Conservation (phyloP, 2,888 invertebrate genomes). For the Baronia brevicornis region DNA sequence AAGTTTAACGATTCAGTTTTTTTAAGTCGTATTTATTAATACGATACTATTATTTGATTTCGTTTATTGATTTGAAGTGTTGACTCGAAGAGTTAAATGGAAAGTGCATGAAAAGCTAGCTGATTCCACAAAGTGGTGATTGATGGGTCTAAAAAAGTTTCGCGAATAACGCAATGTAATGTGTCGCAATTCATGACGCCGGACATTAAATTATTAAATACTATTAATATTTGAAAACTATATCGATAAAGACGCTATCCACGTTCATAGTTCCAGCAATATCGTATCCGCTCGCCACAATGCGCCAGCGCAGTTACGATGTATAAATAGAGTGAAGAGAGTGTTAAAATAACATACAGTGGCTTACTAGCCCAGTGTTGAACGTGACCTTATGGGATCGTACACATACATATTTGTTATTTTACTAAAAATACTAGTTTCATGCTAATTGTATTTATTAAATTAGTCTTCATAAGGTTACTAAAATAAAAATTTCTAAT, state of each 20-base stretch:
- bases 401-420: not conserved
- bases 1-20: no score
- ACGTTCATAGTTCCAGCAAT: not conserved
- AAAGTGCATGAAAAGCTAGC: no score
- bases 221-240: not conserved
- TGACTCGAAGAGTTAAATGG: no score
- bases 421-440: not conserved
- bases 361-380: conserved; percentile 34
- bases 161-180: no score
- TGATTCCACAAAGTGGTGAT: no score
- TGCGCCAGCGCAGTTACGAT: conserved; percentile 44
- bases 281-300: conserved; percentile 25
- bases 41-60: no score
- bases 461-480: no score
- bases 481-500: no score
- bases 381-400: conserved; percentile 15
- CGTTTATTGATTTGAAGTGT: no score
- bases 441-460: not conserved
- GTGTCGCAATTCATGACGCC: not conserved
- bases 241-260: not conserved
- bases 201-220: no score
- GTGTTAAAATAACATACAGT: conserved; percentile 43
- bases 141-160: no score
- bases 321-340: conserved; percentile 57
- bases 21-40: no score